A percentile compares a stretch with the other conserved stretches of the same genome.
Evolutionary conservation across 2,797 vertebrate species (phyloP).

Genomic region (Pelochelys cantorii): DNA sequence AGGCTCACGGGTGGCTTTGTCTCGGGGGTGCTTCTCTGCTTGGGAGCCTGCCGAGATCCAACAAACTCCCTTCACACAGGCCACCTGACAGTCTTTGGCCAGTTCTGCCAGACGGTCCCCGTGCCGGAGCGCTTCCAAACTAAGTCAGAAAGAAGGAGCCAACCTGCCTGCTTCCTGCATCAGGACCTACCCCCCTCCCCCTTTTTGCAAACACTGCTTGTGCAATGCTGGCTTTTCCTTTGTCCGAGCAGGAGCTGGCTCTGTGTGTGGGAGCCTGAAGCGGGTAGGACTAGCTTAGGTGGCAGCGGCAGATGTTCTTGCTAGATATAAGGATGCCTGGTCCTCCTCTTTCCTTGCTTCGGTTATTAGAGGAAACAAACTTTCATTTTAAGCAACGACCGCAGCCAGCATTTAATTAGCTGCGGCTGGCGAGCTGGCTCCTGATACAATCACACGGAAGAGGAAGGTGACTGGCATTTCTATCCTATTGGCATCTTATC

Average conservation of each 20-base stretch:
- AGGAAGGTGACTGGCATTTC: neutral
- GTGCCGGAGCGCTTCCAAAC: neutral
- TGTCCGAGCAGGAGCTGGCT: fast-evolving
- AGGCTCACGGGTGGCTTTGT: neutral
- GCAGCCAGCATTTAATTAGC: constrained; percentile 37
- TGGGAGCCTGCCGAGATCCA: neutral
- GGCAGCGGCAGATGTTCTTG: neutral
- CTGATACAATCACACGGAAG: neutral
- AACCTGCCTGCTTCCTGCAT: neutral
- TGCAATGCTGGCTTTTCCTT: neutral
- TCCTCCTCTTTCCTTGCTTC: neutral
- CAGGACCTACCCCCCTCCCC: neutral
- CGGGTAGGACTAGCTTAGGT: fast-evolving
- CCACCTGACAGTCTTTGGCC: neutral
- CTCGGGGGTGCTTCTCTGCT: no score
- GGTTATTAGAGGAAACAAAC: neutral
- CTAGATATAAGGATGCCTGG: fast-evolving
- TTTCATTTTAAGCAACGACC: neutral
- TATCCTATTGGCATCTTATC: neutral
- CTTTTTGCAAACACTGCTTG: fast-evolving
- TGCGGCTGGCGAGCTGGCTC: neutral
- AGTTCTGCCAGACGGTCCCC: neutral
- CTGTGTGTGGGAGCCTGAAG: fast-evolving
- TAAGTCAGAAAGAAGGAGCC: neutral
- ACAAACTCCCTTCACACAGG: neutral